These are phyloP conservation scores for Mirza zaza DNA, from an alignment of 2,113 vertebrate genomes.

Conservation along the genomic window DNA sequence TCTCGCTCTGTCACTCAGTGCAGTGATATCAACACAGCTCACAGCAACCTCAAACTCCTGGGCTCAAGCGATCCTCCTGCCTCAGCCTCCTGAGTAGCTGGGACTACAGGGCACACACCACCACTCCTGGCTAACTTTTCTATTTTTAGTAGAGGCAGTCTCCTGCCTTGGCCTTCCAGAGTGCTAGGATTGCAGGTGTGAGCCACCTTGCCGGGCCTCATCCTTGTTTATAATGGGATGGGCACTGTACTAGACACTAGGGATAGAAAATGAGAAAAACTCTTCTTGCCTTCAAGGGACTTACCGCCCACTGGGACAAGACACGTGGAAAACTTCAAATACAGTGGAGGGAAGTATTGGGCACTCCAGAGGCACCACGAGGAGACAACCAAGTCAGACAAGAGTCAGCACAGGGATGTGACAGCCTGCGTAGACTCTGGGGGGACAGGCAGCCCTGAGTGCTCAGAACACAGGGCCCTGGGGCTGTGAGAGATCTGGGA, in stretches of 20 bases:
- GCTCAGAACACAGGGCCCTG: background rate
- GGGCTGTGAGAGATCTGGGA: background rate
- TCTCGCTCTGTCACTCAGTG: no score
- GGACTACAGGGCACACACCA: no score
- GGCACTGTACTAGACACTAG: background rate
- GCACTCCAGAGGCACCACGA: background rate
- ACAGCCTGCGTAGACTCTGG: background rate
- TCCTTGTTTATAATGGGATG: background rate
- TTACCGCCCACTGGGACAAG: background rate
- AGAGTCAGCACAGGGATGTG: background rate
- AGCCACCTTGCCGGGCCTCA: no score
- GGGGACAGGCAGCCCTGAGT: background rate
- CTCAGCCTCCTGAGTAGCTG: no score
- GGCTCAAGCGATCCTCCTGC: no score
- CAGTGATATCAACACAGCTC: no score
- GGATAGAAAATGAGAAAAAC: background rate
- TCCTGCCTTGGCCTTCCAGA: no score
- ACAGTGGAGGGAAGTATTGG: background rate
- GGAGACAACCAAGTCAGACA: background rate
- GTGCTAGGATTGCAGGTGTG: no score
- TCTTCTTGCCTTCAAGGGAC: background rate
- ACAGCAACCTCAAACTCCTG: no score
- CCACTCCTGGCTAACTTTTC: no score
- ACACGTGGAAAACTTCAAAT: background rate
- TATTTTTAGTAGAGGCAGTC: no score